Evolutionary conservation across 2,888 invertebrate genomes (phyloP).

Genomic region (Eucriotettix oculatus): DNA sequence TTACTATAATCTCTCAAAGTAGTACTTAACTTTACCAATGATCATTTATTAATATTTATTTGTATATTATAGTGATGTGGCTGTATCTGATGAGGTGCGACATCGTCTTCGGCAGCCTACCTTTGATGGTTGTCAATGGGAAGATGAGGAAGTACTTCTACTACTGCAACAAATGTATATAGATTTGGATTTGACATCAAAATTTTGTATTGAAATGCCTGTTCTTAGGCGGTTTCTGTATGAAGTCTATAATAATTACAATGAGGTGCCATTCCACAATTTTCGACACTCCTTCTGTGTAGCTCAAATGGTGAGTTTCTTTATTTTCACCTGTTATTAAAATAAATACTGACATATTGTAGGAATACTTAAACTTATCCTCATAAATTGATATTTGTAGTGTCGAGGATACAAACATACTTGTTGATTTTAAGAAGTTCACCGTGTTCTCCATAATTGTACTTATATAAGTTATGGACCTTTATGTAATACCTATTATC

Average conservation of each 20-base stretch:
- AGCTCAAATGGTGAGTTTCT: slow-evolving; percentile 59
- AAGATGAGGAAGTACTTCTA: slow-evolving; percentile 61
- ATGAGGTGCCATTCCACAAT: slow-evolving; percentile 77
- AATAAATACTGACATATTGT: too few relatives aligned
- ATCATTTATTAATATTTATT: background rate
- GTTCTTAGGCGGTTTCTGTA: slow-evolving; percentile 54
- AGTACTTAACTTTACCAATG: background rate
- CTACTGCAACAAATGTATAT: slow-evolving; percentile 68
- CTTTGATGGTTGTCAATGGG: slow-evolving; percentile 70
- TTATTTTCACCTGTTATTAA: too few relatives aligned
- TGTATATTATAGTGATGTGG: slow-evolving; percentile 35
- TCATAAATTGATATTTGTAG: too few relatives aligned
- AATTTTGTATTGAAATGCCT: slow-evolving; percentile 55
- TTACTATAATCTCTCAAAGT: background rate
- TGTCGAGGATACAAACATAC: too few relatives aligned
- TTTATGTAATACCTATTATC: too few relatives aligned
- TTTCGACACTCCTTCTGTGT: slow-evolving; percentile 78
- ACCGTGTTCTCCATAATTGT: too few relatives aligned
- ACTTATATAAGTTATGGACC: too few relatives aligned
- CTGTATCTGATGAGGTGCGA: slow-evolving; percentile 42
- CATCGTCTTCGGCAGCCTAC: slow-evolving; percentile 48
- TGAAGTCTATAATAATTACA: slow-evolving; percentile 64
- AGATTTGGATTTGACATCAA: slow-evolving; percentile 54
- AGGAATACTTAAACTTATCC: too few relatives aligned
- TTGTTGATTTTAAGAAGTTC: too few relatives aligned